Base-by-base conservation (phyloP, 64 coral and sea anemone species). In the Dendrophyllia cribrosa region DNA sequence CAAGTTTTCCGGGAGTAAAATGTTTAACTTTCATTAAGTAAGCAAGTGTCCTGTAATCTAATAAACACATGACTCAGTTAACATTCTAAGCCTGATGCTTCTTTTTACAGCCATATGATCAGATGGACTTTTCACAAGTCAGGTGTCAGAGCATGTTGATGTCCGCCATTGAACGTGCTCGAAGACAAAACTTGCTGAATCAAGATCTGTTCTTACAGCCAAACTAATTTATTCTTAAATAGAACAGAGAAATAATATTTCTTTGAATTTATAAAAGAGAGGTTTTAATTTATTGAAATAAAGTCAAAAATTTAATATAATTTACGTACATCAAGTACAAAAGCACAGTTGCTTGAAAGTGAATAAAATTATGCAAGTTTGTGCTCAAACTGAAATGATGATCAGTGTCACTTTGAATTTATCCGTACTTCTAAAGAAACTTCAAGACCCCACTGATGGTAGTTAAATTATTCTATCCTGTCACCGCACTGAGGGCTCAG, bases 61-160 rank as follows among this genome's bases (percentile, higher is more conserved):
- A 34, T 34, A 1, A 34, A 34, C 34, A 34, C 34, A 34, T 2
- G 34, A 34, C 0, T 34, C 34, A 34, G 34, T 34, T 34, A 34
- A 2, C 34, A 34, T 34, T 34, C 34, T 34, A 34, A 34, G 34
- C 34, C 0, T 34, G 21, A 0, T 66, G 85, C 73, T 72, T 56
- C 51, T 67, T 78, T 61, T 48, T 78, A 15, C 79, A 98, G 96
- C 96, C 96, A 21, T 98, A 98, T 59, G 96, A 98, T 51, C 96
- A 98, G 83, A 98, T 98, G 96, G 89, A 92, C 77, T 86, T 98
- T 76, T 89, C 92, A 7, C 96, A 98, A 77, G 89, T 98, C 49
- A 94, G 91, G 64, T 98, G 96, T 74, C 96, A 92, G 68, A 95
- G 96, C 61, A 95, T 98, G 96, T 72, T 98, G 51, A 98, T 92